Evolutionary conservation across 1,140 invertebrate genomes (phyloP), one percentile per base, ranked within the genome.

Genomic region (Geopemphigus sp.): DNA sequence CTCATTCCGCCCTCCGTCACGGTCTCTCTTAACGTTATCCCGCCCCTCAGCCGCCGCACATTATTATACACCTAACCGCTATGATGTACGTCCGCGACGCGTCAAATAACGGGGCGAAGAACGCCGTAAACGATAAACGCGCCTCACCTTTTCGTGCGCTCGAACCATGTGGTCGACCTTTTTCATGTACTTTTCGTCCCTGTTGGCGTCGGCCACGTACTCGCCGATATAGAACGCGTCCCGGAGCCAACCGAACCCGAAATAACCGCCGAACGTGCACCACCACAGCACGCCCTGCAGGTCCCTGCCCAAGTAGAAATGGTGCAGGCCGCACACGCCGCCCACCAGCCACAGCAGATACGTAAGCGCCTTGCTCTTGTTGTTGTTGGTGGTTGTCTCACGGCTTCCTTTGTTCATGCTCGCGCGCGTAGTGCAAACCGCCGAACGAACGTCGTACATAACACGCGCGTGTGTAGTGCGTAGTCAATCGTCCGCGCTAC

Each of bases 281-380:
- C 92, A 93, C 90, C 93, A 95, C 0, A 96, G 87, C 84, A 98
- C 93, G 0, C 93, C 95, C 83, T 98, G 96, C n/a, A 90, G 88
- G 85, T 97, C 94, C 80, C 96, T 86, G 63, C 90, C 89, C 61
- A 98, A 86, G 85, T 98, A 98, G 83, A 97, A 89, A 85, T 97
- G 95, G 87, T 98, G 96, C 2, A 95, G 85, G 1, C 96, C 95
- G 82, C 94, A 91, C 82, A 93, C 86, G 14, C 95, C 96, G 53
- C 94, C 94, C 81, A 95, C 88, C 0, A 95, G 83, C 95, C 95
- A 97, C 22, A 94, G 86, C 22, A 97, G 59, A 85, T 96, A 96
- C 0, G 95, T 89, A 82, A 89, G 81, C 45, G 90, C 83, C n/a
- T 93, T 84, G 81, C 91, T 93, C 84, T 94, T 94, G 80, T 88